phyloP scores from a whole-genome alignment of 2,113 vertebrate species.

The Centropus unirufus region DNA sequence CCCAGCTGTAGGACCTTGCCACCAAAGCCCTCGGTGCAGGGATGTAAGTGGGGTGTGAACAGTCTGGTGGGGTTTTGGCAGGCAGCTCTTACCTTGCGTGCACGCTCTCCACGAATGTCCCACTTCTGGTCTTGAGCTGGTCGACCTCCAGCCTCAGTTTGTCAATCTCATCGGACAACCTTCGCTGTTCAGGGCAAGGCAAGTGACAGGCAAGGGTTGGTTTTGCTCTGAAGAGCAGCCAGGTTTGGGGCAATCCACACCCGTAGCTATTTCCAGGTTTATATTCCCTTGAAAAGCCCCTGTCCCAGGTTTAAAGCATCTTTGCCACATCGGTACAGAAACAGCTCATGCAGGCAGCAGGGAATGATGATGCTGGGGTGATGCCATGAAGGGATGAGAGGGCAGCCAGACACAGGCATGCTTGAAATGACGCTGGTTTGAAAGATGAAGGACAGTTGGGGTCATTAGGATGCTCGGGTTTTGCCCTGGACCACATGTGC shows the following conservation, averaged over 20 bases:
- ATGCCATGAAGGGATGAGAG: not conserved
- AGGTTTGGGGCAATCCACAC: not conserved
- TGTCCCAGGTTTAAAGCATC: not conserved
- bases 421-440: not conserved
- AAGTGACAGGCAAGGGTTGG: not conserved
- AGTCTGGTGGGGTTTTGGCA: not conserved
- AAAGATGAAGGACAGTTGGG: not conserved
- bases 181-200: constrained; percentile 77
- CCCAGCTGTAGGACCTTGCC: too few relatives aligned
- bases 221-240: not conserved
- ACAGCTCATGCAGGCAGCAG: constrained; percentile 5
- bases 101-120: constrained; percentile 85
- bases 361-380: not conserved
- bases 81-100: constrained; percentile 82
- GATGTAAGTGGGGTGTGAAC: rapidly evolving
- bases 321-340: not conserved
- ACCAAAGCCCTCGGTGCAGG: not conserved
- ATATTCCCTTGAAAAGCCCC: not conserved
- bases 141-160: constrained; percentile 93
- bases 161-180: constrained; percentile 93
- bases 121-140: constrained; percentile 91
- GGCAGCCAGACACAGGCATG: not conserved
- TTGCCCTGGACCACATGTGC: not conserved
- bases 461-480: not conserved
- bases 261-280: not conserved